Evolutionary conservation across 2,113 vertebrate genomes (phyloP), one percentile per base, ranked within the genome.

Genomic region (Gnathochromis pfefferi): DNA sequence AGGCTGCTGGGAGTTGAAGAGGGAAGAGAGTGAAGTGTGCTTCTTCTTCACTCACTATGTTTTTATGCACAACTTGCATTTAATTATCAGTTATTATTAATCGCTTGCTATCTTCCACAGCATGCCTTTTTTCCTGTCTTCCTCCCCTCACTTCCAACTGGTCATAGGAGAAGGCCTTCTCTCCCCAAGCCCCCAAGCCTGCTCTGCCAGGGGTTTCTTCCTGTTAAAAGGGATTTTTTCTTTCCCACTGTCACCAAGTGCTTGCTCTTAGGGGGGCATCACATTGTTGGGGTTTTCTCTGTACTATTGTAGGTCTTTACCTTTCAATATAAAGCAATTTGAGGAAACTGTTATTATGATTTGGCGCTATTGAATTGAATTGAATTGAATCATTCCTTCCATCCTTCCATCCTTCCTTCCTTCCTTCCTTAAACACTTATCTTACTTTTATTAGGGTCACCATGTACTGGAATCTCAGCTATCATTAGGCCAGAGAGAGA

Each of bases 131-230:
- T n/a, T 5, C 60, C 31, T 38, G 17, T 65, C 6, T 65, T 12
- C 0, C 60, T 65, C 19, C 7, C 60, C 33, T 65, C 33, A 65
- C 33, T n/a, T 65, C 17, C 58, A 63, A 35, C 28, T 60, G 3
- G 58, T 60, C 28, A 60, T 0, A 0, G 57, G 57, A 31, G 58
- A 63, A 35, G 58, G 31, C 31, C 28, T 3, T 19, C 58, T 33
- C 1, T 1, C 16, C 16, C 58, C 28, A 33, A 19, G 6, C 55
- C 57, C 57, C 28, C 57, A 60, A 60, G 57, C 60, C 10, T 65
- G 31, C 19, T 8, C 10, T 65, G 4, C 10, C 60, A 65, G 60
- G 10, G 10, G 10, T 65, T 65, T 38, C 60, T 65, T 65, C 60
- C 19, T 21, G 10, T 65, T 63, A n/a, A 65, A 65, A 65, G 60